Percentiles rank a stretch among this genome's conserved stretches.
These are phyloP conservation scores for Dicerorhinus sumatrensis DNA, from an alignment of 2,113 vertebrate genomes.

Conservation along the genomic window DNA sequence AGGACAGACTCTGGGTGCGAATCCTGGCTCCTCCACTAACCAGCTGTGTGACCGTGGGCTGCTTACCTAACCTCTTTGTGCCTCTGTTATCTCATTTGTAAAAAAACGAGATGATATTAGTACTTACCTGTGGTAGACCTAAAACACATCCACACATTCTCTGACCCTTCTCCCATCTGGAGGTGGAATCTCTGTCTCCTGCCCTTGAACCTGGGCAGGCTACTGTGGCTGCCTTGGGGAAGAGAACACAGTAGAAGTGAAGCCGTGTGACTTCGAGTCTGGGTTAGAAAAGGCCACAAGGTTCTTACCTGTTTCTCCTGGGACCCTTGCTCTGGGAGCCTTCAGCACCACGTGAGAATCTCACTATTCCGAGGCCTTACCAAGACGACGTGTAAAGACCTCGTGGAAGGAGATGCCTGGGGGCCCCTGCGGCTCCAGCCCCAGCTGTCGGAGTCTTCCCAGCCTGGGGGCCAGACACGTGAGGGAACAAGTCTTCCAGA, in stretches of 20 bases:
- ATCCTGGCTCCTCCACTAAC: background rate
- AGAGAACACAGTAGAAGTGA: background rate
- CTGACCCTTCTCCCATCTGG: too few relatives aligned
- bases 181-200: background rate
- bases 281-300: background rate
- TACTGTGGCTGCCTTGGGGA: background rate
- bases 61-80: background rate
- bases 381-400: background rate
- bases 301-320: too few relatives aligned
- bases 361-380: background rate
- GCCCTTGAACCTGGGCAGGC: background rate
- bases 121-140: accelerated
- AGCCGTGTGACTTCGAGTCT: background rate
- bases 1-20: background rate
- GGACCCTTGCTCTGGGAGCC: background rate
- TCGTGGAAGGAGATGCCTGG: background rate
- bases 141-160: background rate
- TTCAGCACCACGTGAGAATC: background rate
- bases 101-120: background rate
- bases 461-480: too few relatives aligned
- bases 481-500: too few relatives aligned
- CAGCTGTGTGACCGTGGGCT: background rate
- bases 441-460: too few relatives aligned
- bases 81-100: background rate
- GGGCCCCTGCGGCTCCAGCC: too few relatives aligned